Base-by-base conservation (phyloP, 23 tunicate species). In the Trididemnum miniatum region DNA sequence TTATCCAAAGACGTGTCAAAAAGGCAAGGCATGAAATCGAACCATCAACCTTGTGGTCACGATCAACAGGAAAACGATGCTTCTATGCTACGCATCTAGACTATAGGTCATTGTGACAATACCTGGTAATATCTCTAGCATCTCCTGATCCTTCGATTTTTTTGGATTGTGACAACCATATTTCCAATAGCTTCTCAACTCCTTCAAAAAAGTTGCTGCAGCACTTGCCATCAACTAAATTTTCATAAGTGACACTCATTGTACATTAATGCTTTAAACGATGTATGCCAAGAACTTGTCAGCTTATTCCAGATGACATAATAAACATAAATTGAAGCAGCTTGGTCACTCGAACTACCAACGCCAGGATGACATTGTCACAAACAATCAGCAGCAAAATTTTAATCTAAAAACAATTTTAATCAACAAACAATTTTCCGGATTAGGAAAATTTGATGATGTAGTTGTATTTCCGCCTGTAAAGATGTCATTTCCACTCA, bases 111-210 rank as follows among this genome's bases (percentile, higher is more conserved):
- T n/a, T n/a, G n/a, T n/a, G n/a, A n/a, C n/a, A n/a, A n/a, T n/a
- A 87, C 90, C 94, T 65, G 0, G 98, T 9, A 31, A 89, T 81
- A 25, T 33, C 63, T 81, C 89, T 66, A 0, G 84, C 85, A 81
- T 94, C 98, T 35, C 94, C 90, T 28, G 72, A 49, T 0, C 83
- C 82, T n/a, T 35, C 28, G 4, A 37, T 28, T 5, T 83, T 71
- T 5, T 71, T 35, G 9, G 82, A 71, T 71, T 72, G 66, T 9
- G 72, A 52, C 71, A 95, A 85, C 98, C 98, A 95, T 36, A 95
- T 89, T 71, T 89, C 95, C 60, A 95, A 60, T 35, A 95, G 71
- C 54, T 95, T 95, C 78, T 95, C 98, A 2, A 89, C 98, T 1
- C 98, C 98, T 89, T 95, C 98, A 77, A 95, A 95, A 76, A 89